Conservation (phyloP, 2,888 invertebrate species). For the Trissolcus japonicus region DNA sequence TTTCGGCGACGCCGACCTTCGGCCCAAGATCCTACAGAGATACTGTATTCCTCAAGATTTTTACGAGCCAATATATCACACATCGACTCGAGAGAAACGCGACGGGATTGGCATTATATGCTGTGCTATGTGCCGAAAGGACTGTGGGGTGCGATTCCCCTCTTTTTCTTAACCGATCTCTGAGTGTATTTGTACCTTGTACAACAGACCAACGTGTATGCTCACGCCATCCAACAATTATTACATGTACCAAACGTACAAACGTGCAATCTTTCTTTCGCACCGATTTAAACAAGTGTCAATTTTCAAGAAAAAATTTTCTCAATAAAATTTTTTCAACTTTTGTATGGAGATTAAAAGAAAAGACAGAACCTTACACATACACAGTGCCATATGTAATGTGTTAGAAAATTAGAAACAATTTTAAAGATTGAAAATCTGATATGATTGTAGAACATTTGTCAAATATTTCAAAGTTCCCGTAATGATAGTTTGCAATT, state of each 20-base stretch:
- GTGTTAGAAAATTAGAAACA: not conserved
- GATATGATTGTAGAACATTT: slow-evolving; percentile 27
- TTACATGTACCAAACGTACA: slow-evolving; percentile 26
- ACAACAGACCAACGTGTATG: slow-evolving; percentile 29
- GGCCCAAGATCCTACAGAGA: slow-evolving; percentile 73
- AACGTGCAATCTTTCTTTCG: slow-evolving; percentile 13
- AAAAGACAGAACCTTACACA: no score
- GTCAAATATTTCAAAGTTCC: slow-evolving; percentile 27
- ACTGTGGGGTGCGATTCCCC: slow-evolving; percentile 50
- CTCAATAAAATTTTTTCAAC: no score
- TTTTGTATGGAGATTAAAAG: no score
- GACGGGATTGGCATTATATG: slow-evolving; percentile 58
- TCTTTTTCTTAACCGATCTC: slow-evolving; percentile 40
- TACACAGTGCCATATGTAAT: no score
- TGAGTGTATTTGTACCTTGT: slow-evolving; percentile 44
- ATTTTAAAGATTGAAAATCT: slow-evolving; percentile 1
- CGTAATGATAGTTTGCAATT: slow-evolving; percentile 33
- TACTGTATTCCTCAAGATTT: slow-evolving; percentile 75
- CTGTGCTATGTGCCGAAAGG: slow-evolving; percentile 54
- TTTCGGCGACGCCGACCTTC: slow-evolving; percentile 75
- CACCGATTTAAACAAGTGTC: slow-evolving; percentile 5
- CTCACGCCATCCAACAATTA: slow-evolving; percentile 43
- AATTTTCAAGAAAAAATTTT: not conserved
- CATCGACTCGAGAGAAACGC: slow-evolving; percentile 68
- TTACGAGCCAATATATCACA: slow-evolving; percentile 76